Base-by-base conservation (phyloP, 30 jellyfish, hydroid and myxozoan genomes). In the Sanderia malayensis region DNA sequence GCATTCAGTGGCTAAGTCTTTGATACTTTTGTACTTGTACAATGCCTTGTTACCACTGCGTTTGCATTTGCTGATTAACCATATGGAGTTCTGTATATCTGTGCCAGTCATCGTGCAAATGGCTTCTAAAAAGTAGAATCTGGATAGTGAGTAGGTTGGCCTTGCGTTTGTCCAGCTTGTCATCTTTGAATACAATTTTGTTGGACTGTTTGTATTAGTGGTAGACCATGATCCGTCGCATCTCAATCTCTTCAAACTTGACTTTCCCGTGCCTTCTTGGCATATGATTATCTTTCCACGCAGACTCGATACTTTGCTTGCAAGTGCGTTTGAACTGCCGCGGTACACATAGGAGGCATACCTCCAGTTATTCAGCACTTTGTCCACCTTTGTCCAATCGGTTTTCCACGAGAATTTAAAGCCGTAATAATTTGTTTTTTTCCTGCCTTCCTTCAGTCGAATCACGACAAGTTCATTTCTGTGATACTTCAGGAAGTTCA, bases 301-400 rank as follows among this genome's bases (percentile, higher is more conserved):
- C 33, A 61, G 59, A 7, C 24, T 61, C 18, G 24, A 3, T 2
- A 61, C 61, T 7, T 18, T 27, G 11, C 22, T 19, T 6, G 46
- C 24, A 6, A 61, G 45, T 2, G 74, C 61, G n/a, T 61, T 61
- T 24, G 8, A 9, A 17, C 24, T 60, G 7, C 8, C 4, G 24
- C 61, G 9, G n/a, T 61, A 61, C 15, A 61, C 24, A 61, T 61
- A 6, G 28, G 28, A 4, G 13, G 24, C 33, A n/a, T 61, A 61
- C n/a, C 33, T 13, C 13, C 10, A 13, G 45, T 61, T 19, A 2
- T 19, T 27, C 7, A 61, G 46, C 18, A 55, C 31, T 18, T 61
- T 28, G 33, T 61, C 74, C 45, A 61, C 74, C 45, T 19, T 61
- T 61, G 15, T 28, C 74, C 74, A 61, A 17, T 61, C 24, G 22